phyloP scores from a whole-genome alignment of 2,888 invertebrate species.

The Eristalinus aeneus region DNA sequence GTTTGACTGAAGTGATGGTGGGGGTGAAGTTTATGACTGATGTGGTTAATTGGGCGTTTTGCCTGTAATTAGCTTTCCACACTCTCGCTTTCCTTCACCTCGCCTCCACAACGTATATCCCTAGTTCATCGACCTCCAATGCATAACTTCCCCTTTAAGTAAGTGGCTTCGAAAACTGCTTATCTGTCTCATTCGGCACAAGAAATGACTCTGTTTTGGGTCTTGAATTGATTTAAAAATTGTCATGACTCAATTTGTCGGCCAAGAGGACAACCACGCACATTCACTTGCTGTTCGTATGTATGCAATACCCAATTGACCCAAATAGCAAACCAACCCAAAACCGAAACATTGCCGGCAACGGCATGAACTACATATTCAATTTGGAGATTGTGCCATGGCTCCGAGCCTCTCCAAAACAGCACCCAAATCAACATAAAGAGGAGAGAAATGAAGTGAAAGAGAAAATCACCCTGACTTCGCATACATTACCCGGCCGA shows the following conservation, averaged over 20 bases:
- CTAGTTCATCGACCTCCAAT: background rate
- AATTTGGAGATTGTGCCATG: constrained; percentile 51
- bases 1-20: background rate
- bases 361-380: constrained; percentile 61
- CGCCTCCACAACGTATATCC: background rate
- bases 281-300: background rate
- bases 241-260: constrained; percentile 1
- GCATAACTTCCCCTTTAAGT: background rate
- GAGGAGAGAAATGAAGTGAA: constrained; percentile 57
- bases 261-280: background rate
- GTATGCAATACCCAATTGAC: constrained; percentile 67
- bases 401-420: background rate
- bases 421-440: constrained; percentile 44
- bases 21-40: background rate
- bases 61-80: background rate
- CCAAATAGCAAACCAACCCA: constrained; percentile 56
- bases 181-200: background rate
- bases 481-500: constrained; percentile 40
- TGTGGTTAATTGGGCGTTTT: background rate
- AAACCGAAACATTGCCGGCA: constrained; percentile 40
- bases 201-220: background rate
- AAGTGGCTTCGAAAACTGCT: background rate
- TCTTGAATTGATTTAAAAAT: constrained; percentile 16
- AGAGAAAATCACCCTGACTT: constrained; percentile 52
- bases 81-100: no score